Base-by-base conservation (phyloP, 64 coral and sea anemone genomes). In the Exaiptasia diaphana region DNA sequence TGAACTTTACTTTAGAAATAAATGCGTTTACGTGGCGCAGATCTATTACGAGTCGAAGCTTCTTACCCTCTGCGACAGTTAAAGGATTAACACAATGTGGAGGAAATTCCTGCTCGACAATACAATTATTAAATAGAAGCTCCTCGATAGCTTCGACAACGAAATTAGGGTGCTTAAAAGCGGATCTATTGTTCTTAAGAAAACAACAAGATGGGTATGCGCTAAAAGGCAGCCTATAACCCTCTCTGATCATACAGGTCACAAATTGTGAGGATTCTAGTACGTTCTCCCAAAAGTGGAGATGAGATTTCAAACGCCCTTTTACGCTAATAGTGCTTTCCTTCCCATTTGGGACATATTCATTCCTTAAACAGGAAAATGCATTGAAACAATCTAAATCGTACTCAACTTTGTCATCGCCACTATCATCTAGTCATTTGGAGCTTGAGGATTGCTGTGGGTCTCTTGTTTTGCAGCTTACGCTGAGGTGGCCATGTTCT, bases 261-360 rank as follows among this genome's bases (percentile, higher is more conserved):
- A 62, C 38, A 76, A 76, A 77, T 39, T 86, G 37, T 50, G 71
- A 56, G 59, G 71, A 71, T 43, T 86, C 60, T 53, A 86, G 67
- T 43, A 0, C 8, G 24, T 25, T 31, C 37, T 14, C 40, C 75
- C 75, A 78, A 78, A 78, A 78, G 58, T 37, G 10, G 36, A 78
- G 32, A 17, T 10, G 37, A 14, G 26, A 33, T 28, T 57, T 78
- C 27, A 78, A 78, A 55, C 75, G 75, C 29, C 75, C 75, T 56
- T 78, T 78, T 0, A 78, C 50, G n/a, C 38, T 31, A 3, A 5
- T 17, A 15, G 20, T 69, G 4, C n/a, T n/a, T n/a, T n/a, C n/a
- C n/a, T 21, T 41, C n/a, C 38, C n/a, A 69, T 15, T 17, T 33
- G n/a, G 27, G n/a, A 21, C 21, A 56, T 34, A 77, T 33, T 77